These are phyloP conservation scores for Hyperoplus lanceolatus DNA, from an alignment of 2,797 vertebrate genomes.

Conservation along the genomic window DNA sequence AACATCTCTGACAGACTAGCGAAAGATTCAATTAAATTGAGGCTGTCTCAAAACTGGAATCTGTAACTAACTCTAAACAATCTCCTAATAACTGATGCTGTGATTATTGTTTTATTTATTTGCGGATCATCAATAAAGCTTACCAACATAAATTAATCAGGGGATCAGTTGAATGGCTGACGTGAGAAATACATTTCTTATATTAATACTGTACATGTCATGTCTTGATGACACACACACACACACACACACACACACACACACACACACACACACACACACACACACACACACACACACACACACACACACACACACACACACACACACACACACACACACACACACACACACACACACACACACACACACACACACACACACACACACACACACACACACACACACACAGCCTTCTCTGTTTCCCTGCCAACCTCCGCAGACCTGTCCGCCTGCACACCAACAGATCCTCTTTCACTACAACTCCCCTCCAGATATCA, in stretches of 20 bases:
- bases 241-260: neutral
- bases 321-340: conserved; percentile 45
- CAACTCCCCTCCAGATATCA: conserved; percentile 34
- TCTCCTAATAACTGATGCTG: neutral
- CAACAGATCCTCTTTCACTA: conserved; percentile 71
- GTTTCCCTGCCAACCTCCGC: conserved; percentile 50
- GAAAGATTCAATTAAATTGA: neutral
- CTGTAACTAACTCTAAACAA: neutral
- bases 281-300: conserved; percentile 1
- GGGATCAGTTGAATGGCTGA: neutral
- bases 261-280: conserved; percentile 43
- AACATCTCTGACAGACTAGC: neutral
- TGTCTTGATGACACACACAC: neutral
- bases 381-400: neutral
- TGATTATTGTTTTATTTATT: neutral
- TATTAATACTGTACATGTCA: neutral
- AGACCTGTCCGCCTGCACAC: conserved; percentile 50
- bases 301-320: conserved; percentile 49
- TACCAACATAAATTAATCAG: neutral
- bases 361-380: neutral
- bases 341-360: neutral
- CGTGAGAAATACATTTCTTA: neutral
- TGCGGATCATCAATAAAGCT: neutral
- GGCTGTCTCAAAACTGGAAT: neutral
- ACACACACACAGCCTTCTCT: conserved; percentile 64